These are phyloP conservation scores for Carassius carassius DNA, from an alignment of 2,113 vertebrate genomes.

Conservation along the genomic window DNA sequence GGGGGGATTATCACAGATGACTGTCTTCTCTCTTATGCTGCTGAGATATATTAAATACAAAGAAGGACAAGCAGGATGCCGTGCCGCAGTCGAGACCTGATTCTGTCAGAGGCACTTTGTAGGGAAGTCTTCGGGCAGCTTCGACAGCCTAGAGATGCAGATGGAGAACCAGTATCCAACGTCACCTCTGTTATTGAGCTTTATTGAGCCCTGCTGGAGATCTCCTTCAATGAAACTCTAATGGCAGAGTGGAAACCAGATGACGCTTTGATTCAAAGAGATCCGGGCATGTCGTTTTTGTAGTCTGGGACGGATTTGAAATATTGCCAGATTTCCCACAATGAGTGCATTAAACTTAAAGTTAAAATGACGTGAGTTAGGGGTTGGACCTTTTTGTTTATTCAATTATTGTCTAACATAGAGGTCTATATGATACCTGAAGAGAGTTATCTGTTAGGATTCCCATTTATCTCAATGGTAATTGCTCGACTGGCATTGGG, in stretches of 20 bases:
- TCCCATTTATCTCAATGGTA: not conserved
- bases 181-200: conserved; percentile 18
- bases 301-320: not conserved
- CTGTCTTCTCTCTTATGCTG: conserved; percentile 18
- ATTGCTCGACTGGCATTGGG: not conserved
- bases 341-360: not conserved
- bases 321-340: not conserved
- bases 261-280: conserved; percentile 15
- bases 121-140: conserved; percentile 41
- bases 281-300: conserved; percentile 9
- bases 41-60: conserved; percentile 44
- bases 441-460: not conserved
- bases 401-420: not conserved
- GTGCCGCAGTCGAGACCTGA: conserved; percentile 35
- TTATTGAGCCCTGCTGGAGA: conserved; percentile 21
- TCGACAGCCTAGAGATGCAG: conserved; percentile 39
- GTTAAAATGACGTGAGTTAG: not conserved
- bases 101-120: conserved; percentile 51
- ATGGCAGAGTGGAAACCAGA: conserved; percentile 28
- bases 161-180: conserved; percentile 12
- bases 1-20: conserved; percentile 30
- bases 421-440: not conserved
- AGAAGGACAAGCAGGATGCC: conserved; percentile 24
- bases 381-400: not conserved
- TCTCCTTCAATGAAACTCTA: conserved; percentile 14